A percentile compares a stretch with the other conserved stretches of the same genome.
phyloP scores from a whole-genome alignment of 2,113 vertebrate genomes.

The Chrysochloris asiatica region DNA sequence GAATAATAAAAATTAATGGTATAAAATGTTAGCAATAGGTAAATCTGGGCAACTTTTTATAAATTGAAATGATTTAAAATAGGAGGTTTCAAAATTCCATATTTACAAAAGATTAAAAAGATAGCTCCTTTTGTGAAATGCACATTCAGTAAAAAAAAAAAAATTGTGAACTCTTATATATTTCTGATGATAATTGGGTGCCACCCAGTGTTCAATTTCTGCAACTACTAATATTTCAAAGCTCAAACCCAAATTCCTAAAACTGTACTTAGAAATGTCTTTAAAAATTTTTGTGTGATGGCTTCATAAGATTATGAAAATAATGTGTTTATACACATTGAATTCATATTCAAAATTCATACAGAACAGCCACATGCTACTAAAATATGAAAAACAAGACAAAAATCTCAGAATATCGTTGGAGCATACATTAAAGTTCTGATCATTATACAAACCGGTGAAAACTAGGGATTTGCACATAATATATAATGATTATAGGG shows the following conservation, averaged over 20 bases:
- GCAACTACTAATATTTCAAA: constrained; percentile 37
- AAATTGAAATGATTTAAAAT: constrained; percentile 19
- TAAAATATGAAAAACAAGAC: constrained; percentile 71
- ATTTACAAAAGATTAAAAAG: not conserved
- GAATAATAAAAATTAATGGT: not conserved
- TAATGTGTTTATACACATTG: constrained; percentile 60
- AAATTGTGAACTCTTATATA: no score
- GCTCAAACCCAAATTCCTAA: constrained; percentile 31
- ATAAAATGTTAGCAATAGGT: not conserved
- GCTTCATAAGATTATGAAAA: constrained; percentile 69
- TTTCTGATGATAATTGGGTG: constrained; percentile 54
- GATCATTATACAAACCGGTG: constrained; percentile 61
- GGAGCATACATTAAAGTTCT: constrained; percentile 64
- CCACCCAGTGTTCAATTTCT: constrained; percentile 73
- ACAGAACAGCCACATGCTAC: constrained; percentile 80
- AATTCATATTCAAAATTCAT: constrained; percentile 81
- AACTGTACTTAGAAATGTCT: constrained; percentile 68
- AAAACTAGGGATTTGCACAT: constrained; percentile 73
- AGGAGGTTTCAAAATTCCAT: not conserved
- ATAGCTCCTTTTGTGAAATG: constrained; percentile 52
- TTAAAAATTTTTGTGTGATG: constrained; percentile 47
- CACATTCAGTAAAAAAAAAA: constrained; percentile 52
- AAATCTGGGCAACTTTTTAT: not conserved
- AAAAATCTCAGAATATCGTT: constrained; percentile 68
- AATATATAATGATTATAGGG: constrained; percentile 77